Conservation (phyloP, 1,140 invertebrate genomes). For the Battus philenor region DNA sequence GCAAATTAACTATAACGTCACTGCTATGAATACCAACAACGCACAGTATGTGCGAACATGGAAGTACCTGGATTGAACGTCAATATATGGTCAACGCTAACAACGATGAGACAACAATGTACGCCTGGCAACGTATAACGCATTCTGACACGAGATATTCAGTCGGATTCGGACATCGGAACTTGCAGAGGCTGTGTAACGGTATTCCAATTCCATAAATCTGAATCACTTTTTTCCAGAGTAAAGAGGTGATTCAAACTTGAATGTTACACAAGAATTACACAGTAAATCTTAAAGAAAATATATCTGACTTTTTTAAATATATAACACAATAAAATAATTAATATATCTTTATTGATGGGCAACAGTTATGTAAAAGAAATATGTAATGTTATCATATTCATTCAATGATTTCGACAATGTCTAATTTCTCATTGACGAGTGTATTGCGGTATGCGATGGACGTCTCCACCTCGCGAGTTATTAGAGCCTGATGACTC, state of each 20-base stretch:
- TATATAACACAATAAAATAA: too few relatives aligned
- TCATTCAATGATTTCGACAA: slow-evolving; percentile 30
- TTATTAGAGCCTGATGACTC: slow-evolving; percentile 20
- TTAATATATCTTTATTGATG: too few relatives aligned
- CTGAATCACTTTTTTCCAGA: too few relatives aligned
- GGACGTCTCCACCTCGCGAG: slow-evolving; percentile 26
- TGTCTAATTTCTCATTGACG: slow-evolving; percentile 51
- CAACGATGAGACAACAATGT: slow-evolving; percentile 12
- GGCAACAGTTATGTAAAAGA: slow-evolving; percentile 2
- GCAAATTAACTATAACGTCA: background rate
- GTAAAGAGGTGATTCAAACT: too few relatives aligned
- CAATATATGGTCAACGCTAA: slow-evolving; percentile 14
- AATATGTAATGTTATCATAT: slow-evolving; percentile 21
- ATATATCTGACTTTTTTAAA: too few relatives aligned
- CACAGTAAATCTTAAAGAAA: too few relatives aligned
- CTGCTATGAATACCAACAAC: background rate
- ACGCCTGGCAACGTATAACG: slow-evolving; percentile 1
- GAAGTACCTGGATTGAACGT: slow-evolving; percentile 1
- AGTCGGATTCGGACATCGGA: background rate
- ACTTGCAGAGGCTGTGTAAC: too few relatives aligned
- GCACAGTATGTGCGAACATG: background rate
- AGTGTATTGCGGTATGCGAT: slow-evolving; percentile 28
- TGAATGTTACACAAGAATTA: too few relatives aligned
- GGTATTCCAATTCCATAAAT: too few relatives aligned
- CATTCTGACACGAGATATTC: slow-evolving; percentile 10